Percentiles rank a stretch among this genome's conserved stretches.
Evolutionary conservation across 1,140 invertebrate genomes (phyloP).

Genomic region (Pseudobourletiella spinata): DNA sequence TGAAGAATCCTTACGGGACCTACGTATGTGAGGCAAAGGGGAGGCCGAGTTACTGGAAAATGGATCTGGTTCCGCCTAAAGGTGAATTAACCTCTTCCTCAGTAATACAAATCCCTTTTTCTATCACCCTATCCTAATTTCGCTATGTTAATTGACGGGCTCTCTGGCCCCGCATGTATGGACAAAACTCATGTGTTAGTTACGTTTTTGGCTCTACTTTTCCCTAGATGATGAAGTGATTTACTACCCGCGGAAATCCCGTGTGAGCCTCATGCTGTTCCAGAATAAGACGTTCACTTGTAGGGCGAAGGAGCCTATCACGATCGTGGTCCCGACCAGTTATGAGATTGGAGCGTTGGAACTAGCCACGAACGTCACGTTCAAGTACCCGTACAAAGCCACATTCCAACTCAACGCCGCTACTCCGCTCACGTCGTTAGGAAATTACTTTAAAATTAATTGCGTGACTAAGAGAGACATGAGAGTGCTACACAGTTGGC

Average conservation of each 20-base stretch:
- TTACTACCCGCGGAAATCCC: constrained; percentile 4
- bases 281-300: constrained; percentile 30
- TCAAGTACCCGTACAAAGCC: constrained; percentile 25
- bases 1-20: constrained; percentile 25
- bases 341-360: constrained; percentile 17
- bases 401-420: constrained; percentile 10
- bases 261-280: constrained; percentile 20
- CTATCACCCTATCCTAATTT: no score
- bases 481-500: constrained; percentile 31
- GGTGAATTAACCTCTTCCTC: constrained; percentile 9
- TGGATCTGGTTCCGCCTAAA: constrained; percentile 27
- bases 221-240: constrained; percentile 23
- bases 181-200: no score
- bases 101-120: not conserved
- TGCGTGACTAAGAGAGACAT: constrained; percentile 15
- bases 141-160: no score
- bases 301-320: constrained; percentile 22
- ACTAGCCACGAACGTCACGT: constrained; percentile 13
- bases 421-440: constrained; percentile 16
- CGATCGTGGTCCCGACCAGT: constrained; percentile 20
- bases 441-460: constrained; percentile 34
- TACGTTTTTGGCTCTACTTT: not conserved
- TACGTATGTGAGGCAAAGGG: constrained; percentile 26
- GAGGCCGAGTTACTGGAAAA: constrained; percentile 28
- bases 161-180: no score